Evolutionary conservation across 2,797 vertebrate genomes (phyloP), one percentile per base, ranked within the genome.

Genomic region (Galaxias olidus): DNA sequence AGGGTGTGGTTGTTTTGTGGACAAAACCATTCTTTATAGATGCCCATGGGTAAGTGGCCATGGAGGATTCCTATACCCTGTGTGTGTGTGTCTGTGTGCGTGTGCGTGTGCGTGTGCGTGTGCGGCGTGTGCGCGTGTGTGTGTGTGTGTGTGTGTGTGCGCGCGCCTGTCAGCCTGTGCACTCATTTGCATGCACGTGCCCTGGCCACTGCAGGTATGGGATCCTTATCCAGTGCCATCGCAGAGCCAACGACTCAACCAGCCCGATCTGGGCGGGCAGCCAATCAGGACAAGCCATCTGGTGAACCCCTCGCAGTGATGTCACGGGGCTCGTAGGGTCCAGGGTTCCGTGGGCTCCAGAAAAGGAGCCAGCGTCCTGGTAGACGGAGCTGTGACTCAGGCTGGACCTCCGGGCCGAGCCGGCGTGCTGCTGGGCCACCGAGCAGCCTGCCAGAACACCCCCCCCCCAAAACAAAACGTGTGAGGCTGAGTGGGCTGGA

Each of bases 201-300:
- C 30, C 68, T 54, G 63, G 67, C 66, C 55, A 74, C 77, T 44
- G 78, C 82, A 86, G 84, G 83, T 86, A 30, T 6, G 81, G 84
- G 79, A 88, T 88, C 75, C 77, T 72, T 78, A 88, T 84, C 81
- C 83, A 85, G 79, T 19, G 79, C 78, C 73, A 80, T 80, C 76
- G 84, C 83, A 83, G 81, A 86, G 81, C 82, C 81, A 82, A 71
- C 85, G 86, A 88, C 87, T 90, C 85, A 88, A 82, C 74, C 79
- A 9, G 78, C 81, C 74, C 84, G 86, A 79, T 88, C 89, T 88
- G 86, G 89, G 87, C 80, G 52, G 45, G 61, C 68, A 80, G 90
- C 90, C 89, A 91, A 83, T 86, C 83, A 86, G 86, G 80, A 83
- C 79, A 83, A n/a, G 86, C 87, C 88, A 90, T 90, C 89, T 90